A percentile compares a stretch with the other conserved stretches of the same genome.
phyloP scores from a whole-genome alignment of 2,113 vertebrate species.

The Rattus norvegicus region GRCr8 NC_086020.1:19116501-19117000 shows the following conservation, averaged over 20 bases:
- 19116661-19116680: conserved; percentile 67
- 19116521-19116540: not conserved
- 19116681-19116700: conserved; percentile 66
- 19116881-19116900: conserved; percentile 58
- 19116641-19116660: conserved; percentile 64
- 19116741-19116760: conserved; percentile 67
- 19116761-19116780: conserved; percentile 52
- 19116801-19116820: conserved; percentile 59
- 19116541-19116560: conserved; percentile 38
- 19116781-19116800: conserved; percentile 70
- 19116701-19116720: conserved; percentile 74
- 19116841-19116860: conserved; percentile 71
- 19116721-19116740: conserved; percentile 64
- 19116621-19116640: conserved; percentile 66
- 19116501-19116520: not conserved
- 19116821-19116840: conserved; percentile 72
- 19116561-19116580: conserved; percentile 59
- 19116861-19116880: conserved; percentile 76
- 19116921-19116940: conserved; percentile 70
- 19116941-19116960: conserved; percentile 55
- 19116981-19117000: conserved; percentile 59
- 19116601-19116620: conserved; percentile 32
- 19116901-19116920: conserved; percentile 59
- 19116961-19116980: conserved; percentile 50
- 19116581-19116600: conserved; percentile 50